Evolutionary conservation across 1,140 invertebrate genomes (phyloP).

Genomic region (Aphaenogaster floridana): DNA sequence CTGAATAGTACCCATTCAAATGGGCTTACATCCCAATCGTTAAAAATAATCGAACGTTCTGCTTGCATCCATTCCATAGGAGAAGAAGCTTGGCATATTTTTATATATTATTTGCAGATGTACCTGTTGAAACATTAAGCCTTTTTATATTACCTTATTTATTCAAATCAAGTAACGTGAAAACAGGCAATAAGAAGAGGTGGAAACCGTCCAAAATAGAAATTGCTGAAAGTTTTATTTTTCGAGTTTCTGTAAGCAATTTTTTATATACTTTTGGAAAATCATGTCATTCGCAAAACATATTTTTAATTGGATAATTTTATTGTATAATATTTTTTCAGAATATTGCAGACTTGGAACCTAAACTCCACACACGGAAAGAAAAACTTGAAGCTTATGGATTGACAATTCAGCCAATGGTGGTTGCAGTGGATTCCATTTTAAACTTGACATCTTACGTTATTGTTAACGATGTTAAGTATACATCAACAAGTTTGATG

Average conservation of each 20-base stretch:
- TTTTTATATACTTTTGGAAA: neutral
- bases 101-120: neutral
- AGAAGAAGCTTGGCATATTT: neutral
- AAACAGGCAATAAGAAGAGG: slow-evolving; percentile 18
- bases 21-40: too few relatives aligned
- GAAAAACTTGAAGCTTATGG: slow-evolving; percentile 12
- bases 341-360: slow-evolving; percentile 16
- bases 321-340: neutral
- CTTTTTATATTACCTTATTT: slow-evolving; percentile 16
- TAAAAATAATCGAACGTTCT: too few relatives aligned
- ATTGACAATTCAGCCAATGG: slow-evolving; percentile 6
- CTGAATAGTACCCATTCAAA: too few relatives aligned
- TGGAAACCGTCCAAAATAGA: neutral
- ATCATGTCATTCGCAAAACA: neutral
- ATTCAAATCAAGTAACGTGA: neutral
- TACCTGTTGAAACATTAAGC: neutral
- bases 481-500: neutral
- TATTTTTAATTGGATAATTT: neutral
- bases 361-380: neutral
- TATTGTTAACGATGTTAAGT: neutral
- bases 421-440: neutral
- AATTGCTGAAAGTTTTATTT: slow-evolving; percentile 10
- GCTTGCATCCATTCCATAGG: too few relatives aligned
- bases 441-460: neutral
- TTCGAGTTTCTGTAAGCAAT: slow-evolving; percentile 21